Evolutionary conservation across 1,140 invertebrate genomes (phyloP).

Genomic region (Brachystomella parvula): DNA sequence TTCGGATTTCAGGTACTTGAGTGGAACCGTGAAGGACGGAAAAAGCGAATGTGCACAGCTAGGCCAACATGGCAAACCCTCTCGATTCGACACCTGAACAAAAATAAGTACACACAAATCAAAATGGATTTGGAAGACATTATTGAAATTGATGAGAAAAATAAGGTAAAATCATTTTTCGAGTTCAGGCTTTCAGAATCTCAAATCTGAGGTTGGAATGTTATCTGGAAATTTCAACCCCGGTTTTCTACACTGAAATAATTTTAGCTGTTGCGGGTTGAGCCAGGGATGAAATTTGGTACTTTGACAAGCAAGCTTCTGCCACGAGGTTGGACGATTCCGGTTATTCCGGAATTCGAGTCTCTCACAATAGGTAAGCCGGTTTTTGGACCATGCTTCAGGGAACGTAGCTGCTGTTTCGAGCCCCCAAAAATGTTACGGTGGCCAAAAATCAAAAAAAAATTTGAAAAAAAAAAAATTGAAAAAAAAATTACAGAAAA

Average conservation of each 20-base stretch:
- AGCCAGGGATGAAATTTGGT: neutral
- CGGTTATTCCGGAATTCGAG: constrained; percentile 6
- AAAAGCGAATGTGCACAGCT: constrained; percentile 16
- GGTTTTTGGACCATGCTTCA: no score
- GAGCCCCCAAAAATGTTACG: no score
- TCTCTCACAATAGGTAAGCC: constrained; percentile 1
- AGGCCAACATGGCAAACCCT: neutral
- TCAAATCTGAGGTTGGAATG: no score
- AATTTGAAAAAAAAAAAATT: no score
- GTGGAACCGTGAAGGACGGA: constrained; percentile 1
- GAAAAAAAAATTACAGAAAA: no score
- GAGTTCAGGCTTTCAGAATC: no score
- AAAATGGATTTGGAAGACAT: constrained; percentile 1
- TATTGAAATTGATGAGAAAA: constrained; percentile 6
- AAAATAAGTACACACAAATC: neutral
- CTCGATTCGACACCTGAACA: neutral
- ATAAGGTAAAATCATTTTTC: no score
- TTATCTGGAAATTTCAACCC: neutral
- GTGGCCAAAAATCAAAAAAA: no score
- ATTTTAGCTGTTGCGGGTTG: neutral
- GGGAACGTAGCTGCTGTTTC: no score
- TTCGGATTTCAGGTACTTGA: constrained; percentile 4
- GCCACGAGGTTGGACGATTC: neutral
- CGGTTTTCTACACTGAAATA: no score
- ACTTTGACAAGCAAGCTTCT: neutral